These are phyloP conservation scores for Colostygia pectinataria DNA, from an alignment of 2,888 invertebrate genomes.

Conservation along the genomic window DNA sequence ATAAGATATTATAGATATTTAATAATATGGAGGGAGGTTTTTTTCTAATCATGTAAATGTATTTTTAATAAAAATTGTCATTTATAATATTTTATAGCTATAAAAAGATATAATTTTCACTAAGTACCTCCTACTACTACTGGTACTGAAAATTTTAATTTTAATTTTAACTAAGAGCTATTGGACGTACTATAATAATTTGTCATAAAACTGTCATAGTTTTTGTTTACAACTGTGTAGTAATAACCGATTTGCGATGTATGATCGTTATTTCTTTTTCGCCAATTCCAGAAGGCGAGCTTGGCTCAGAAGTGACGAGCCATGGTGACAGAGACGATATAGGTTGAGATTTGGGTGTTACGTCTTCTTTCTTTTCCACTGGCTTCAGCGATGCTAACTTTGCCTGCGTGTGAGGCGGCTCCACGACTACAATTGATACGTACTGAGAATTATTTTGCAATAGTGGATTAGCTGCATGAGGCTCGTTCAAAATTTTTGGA, in stretches of 20 bases:
- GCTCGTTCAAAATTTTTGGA: slow-evolving; percentile 81
- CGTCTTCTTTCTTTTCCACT: slow-evolving; percentile 75
- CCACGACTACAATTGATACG: slow-evolving; percentile 78
- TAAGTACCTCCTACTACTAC: too few species aligned
- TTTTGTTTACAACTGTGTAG: slow-evolving; percentile 86
- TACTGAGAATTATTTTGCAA: slow-evolving; percentile 68
- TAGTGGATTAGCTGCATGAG: slow-evolving; percentile 60
- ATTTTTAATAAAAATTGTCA: too few species aligned
- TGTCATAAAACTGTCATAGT: slow-evolving; percentile 10
- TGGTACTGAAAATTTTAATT: too few species aligned
- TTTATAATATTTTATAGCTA: too few species aligned
- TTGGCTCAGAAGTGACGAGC: slow-evolving; percentile 90
- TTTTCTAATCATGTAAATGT: too few species aligned
- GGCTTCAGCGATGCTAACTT: slow-evolving; percentile 73
- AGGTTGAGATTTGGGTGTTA: slow-evolving; percentile 81
- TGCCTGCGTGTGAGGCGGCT: slow-evolving; percentile 66
- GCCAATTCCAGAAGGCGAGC: slow-evolving; percentile 85
- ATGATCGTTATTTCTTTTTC: slow-evolving; percentile 87
- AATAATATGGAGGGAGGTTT: too few species aligned
- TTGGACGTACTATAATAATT: slow-evolving; percentile 27
- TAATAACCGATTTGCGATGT: slow-evolving; percentile 93
- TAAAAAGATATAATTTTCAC: too few species aligned
- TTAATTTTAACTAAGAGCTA: slow-evolving; percentile 20
- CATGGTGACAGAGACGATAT: slow-evolving; percentile 90
- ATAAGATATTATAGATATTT: too few species aligned